Evolutionary conservation across 2,797 vertebrate species (phyloP), one percentile per base, ranked within the genome.

Genomic region (Dermochelys coriacea): DNA sequence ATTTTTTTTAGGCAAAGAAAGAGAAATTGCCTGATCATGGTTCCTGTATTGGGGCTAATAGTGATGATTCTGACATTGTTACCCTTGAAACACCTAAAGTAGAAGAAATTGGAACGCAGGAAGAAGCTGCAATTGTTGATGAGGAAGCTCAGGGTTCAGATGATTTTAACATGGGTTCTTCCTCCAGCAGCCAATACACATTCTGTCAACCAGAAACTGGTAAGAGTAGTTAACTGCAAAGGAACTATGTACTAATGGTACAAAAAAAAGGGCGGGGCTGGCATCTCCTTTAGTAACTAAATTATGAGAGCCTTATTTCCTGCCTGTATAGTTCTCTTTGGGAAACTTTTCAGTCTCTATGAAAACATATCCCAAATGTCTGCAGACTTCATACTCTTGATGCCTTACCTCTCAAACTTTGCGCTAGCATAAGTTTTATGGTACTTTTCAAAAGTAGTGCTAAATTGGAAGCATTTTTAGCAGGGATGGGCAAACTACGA

Each of bases 21-120:
- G 94, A 93, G 79, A 95, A 94, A 51, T 57, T 91, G 50, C 96
- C 75, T 75, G 98, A 98, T 82, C 99, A 98, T 89, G 98, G 93
- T 8, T 97, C 98, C 71, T 98, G 97, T 23, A 57, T 99, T 93
- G 98, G 99, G 96, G 97, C 99, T 84, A 97, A 98, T 96, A 99
- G 99, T 0, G 99, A 99, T 91, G 99, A 99, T 97, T 99, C 99
- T 3, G 99, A 99, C 97, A 99, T 99, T 52, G 98, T 99, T 97
- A 99, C 99, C 8, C 98, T 99, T 55, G 98, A 98, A 84, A 98
- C 99, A 85, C 93, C 98, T n/a, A 99, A 98, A 96, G 98, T 98
- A 82, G 98, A 98, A 91, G 98, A 98, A 97, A 90, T 93, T 75
- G 98, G 97, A n/a, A 96, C 85, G 90, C 98, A 98, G 87, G 98